phyloP scores from a whole-genome alignment of 2,113 vertebrate species.

The Myotis davidii region DNA sequence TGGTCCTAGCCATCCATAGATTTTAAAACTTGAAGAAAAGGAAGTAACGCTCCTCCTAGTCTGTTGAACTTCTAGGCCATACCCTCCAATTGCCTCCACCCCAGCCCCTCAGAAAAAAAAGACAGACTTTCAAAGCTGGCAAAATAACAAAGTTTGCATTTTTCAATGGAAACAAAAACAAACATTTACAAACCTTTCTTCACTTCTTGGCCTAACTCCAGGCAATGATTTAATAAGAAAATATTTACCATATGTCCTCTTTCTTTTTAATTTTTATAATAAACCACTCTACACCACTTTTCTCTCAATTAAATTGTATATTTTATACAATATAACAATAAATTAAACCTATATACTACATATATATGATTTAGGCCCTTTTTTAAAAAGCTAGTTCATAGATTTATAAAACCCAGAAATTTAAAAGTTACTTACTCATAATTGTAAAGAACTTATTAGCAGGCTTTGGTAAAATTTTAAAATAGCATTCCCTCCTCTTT shows the following conservation, averaged over 20 bases:
- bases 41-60: background rate
- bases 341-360: background rate
- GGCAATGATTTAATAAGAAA: slow-evolving; percentile 17
- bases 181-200: background rate
- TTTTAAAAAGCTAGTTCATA: slow-evolving; percentile 27
- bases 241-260: background rate
- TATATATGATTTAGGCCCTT: background rate
- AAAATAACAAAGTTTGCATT: slow-evolving; percentile 46
- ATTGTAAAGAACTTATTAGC: background rate
- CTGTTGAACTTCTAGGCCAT: slow-evolving; percentile 26
- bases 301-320: background rate
- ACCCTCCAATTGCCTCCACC: background rate
- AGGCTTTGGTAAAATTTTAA: slow-evolving; percentile 35
- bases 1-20: background rate
- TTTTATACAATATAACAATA: background rate
- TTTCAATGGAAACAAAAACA: slow-evolving; percentile 48
- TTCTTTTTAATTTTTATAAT: background rate
- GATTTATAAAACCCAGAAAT: slow-evolving; percentile 7
- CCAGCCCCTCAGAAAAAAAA: background rate
- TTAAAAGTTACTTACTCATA: background rate
- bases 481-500: background rate
- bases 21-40: slow-evolving; percentile 44
- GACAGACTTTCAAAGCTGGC: background rate
- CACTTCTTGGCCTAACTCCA: background rate
- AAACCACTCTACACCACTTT: background rate